phyloP scores from a whole-genome alignment of 2,113 vertebrate genomes.

The Copsychus sechellarum region DNA sequence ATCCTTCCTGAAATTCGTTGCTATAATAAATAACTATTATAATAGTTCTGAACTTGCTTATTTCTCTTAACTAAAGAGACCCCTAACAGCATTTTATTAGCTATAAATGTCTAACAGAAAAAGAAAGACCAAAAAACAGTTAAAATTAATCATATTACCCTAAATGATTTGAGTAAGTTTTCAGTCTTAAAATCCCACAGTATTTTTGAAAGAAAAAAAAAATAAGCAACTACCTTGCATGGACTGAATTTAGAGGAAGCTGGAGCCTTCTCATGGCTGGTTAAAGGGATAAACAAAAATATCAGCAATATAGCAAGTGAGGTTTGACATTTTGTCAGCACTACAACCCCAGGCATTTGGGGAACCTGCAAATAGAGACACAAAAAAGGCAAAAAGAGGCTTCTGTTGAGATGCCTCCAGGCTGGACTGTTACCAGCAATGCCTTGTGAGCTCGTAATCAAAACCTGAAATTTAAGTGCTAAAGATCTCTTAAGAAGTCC shows the following conservation, averaged over 20 bases:
- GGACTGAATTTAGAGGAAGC: neutral
- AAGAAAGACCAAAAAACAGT: no score
- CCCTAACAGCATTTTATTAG: neutral
- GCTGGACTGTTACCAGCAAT: neutral
- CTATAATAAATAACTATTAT: neutral
- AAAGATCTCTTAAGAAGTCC: neutral
- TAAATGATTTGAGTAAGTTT: neutral
- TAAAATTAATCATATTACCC: neutral
- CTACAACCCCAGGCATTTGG: accelerated
- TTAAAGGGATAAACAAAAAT: neutral
- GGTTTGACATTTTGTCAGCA: neutral
- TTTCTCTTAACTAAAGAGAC: neutral
- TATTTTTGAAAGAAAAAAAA: neutral
- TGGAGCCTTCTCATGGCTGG: neutral
- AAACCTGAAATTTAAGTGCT: neutral
- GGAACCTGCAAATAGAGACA: neutral
- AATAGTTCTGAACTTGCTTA: neutral
- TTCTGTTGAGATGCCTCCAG: neutral
- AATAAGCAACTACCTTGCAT: neutral
- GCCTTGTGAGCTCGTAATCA: neutral
- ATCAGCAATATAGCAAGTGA: neutral
- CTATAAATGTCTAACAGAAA: neutral
- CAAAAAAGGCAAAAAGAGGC: neutral
- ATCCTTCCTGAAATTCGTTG: neutral
- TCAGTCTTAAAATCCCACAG: accelerated